phyloP scores from a whole-genome alignment of 2,113 vertebrate genomes.

The Caranx ignobilis region DNA sequence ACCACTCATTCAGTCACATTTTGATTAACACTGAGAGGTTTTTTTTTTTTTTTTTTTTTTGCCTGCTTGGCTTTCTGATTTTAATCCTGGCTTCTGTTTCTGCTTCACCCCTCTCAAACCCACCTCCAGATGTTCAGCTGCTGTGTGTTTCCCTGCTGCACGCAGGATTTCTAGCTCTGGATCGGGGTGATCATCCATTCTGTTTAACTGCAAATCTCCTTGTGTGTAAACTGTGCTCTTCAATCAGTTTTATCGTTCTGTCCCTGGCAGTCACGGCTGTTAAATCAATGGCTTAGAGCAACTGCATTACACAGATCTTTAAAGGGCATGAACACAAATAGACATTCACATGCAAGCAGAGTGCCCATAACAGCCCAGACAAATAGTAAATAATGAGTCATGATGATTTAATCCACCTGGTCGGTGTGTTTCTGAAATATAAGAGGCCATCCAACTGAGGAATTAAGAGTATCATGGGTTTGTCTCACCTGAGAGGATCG shows the following conservation, averaged over 20 bases:
- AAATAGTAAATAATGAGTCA: background rate
- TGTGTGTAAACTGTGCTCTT: constrained; percentile 61
- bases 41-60: constrained; percentile 5
- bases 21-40: constrained; percentile 13
- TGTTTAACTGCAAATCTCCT: constrained; percentile 59
- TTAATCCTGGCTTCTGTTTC: constrained; percentile 45
- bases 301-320: constrained; percentile 43
- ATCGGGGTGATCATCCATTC: constrained; percentile 55
- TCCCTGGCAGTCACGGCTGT: constrained; percentile 42
- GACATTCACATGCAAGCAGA: constrained; percentile 34
- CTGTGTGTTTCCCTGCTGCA: constrained; percentile 33
- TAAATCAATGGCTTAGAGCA: constrained; percentile 62
- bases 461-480: background rate
- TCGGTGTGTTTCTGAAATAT: background rate
- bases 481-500: constrained; percentile 38
- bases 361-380: background rate
- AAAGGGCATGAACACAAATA: constrained; percentile 49
- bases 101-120: constrained; percentile 38
- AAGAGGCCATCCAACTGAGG: background rate
- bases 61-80: constrained; percentile 34
- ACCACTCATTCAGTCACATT: background rate
- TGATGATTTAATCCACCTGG: constrained; percentile 8
- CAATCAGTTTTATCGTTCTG: constrained; percentile 62
- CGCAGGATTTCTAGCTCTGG: constrained; percentile 35
- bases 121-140: constrained; percentile 67